Evolutionary conservation across 2,888 invertebrate genomes (phyloP).

Genomic region (Ectemnius cavifrons): DNA sequence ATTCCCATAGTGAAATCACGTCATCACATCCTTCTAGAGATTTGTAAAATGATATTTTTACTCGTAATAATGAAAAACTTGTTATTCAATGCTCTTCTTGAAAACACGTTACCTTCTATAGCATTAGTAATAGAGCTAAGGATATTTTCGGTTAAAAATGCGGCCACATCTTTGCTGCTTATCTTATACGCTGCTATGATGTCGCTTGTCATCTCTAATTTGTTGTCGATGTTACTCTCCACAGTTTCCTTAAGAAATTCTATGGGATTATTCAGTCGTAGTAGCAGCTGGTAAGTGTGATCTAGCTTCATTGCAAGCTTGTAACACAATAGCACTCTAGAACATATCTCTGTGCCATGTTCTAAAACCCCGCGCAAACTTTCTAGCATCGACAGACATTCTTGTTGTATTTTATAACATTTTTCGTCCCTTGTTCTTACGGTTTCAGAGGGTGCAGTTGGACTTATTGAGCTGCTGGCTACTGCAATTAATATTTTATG

Average conservation of each 20-base stretch:
- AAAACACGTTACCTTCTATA: slow-evolving; percentile 66
- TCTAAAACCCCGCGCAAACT: slow-evolving; percentile 73
- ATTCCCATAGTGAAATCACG: slow-evolving; percentile 79
- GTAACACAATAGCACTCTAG: slow-evolving; percentile 80
- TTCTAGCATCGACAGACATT: slow-evolving; percentile 65
- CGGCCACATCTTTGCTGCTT: slow-evolving; percentile 80
- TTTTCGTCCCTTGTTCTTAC: slow-evolving; percentile 34
- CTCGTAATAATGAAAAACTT: slow-evolving; percentile 5
- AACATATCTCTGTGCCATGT: slow-evolving; percentile 80
- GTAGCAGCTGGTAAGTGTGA: slow-evolving; percentile 80
- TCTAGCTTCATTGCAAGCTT: slow-evolving; percentile 81
- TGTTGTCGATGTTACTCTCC: slow-evolving; percentile 80
- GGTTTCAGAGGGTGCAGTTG: slow-evolving; percentile 28
- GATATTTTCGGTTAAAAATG: slow-evolving; percentile 82
- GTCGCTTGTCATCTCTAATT: slow-evolving; percentile 82
- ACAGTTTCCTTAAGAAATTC: slow-evolving; percentile 80
- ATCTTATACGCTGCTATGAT: slow-evolving; percentile 81
- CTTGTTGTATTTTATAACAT: slow-evolving; percentile 60
- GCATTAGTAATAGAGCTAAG: slow-evolving; percentile 74
- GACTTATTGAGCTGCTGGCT: slow-evolving; percentile 23
- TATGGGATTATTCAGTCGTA: slow-evolving; percentile 79
- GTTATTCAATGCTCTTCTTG: neutral
- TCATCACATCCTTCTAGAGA: slow-evolving; percentile 66
- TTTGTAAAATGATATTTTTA: slow-evolving; percentile 4
- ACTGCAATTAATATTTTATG: slow-evolving; percentile 40